Evolutionary conservation across 1,140 invertebrate species (phyloP), one percentile per base, ranked within the genome.

Genomic region (Gerris buenoi): DNA sequence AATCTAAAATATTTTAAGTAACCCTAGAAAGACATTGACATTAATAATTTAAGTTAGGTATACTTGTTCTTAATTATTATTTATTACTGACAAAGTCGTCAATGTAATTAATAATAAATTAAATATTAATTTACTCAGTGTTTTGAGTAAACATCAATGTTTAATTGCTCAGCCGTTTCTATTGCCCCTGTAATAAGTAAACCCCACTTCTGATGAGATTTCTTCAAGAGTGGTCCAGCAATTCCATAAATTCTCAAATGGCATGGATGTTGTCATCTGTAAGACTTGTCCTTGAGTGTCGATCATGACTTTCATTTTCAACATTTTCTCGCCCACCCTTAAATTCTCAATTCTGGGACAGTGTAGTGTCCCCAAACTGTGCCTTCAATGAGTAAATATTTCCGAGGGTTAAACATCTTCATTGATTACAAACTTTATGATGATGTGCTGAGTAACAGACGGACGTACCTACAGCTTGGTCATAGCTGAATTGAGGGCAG

Each of bases 251-350:
- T 10, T 56, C 46, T 56, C n/a, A n/a, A 56, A 56, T n/a, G 46
- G n/a, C 46, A 56, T n/a, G n/a, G 46, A 13, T 56, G n/a, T 56
- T 56, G 46, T 56, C 46, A 56, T 56, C 10, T 56, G 46, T 56
- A 56, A 56, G 46, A 13, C 46, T 56, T n/a, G n/a, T 56, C 46
- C 46, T 56, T 56, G 46, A n/a, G n/a, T n/a, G 46, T 56, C 46
- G 46, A 56, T 56, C 46, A 56, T 56, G 46, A 56, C 46, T 56
- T 56, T 56, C 46, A n/a, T 56, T 56, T 56, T 56, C n/a, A n/a
- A 56, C 46, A n/a, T 56, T 10, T 56, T 56, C 46, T n/a, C 46
- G 46, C n/a, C 46, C 46, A n/a, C n/a, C 46, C 46, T 56, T 56
- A 56, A 56, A 56, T 56, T 56, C 10, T 56, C 46, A 13, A 56